These are phyloP conservation scores for Cotesia glomerata DNA, from an alignment of 1,140 invertebrate genomes.

Conservation along the genomic window DNA sequence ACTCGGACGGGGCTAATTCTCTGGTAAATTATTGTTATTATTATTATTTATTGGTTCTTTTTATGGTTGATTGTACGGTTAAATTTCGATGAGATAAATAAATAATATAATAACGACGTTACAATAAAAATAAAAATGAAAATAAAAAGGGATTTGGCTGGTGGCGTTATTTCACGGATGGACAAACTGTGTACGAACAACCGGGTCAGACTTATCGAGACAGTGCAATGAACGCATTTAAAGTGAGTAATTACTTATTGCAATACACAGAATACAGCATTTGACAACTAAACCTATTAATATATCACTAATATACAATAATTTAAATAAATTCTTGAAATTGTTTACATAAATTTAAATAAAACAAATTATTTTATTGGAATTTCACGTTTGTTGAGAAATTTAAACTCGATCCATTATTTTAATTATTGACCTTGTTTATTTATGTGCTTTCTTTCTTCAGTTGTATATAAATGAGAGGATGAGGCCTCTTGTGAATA, in stretches of 20 bases:
- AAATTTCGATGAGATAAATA: neutral
- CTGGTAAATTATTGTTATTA: slow-evolving; percentile 47
- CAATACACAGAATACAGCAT: no score
- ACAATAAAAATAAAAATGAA: neutral
- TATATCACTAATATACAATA: neutral
- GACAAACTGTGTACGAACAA: slow-evolving; percentile 14
- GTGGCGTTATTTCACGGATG: slow-evolving; percentile 25
- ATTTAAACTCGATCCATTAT: slow-evolving; percentile 20
- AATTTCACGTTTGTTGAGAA: neutral
- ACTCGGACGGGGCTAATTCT: slow-evolving; percentile 54
- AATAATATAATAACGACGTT: neutral
- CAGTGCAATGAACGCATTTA: slow-evolving; percentile 29
- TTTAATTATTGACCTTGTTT: slow-evolving; percentile 12
- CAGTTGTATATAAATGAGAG: neutral
- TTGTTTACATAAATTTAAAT: neutral
- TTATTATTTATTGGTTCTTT: neutral
- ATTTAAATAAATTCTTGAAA: neutral
- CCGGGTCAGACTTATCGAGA: slow-evolving; percentile 20
- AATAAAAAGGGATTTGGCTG: slow-evolving; percentile 16
- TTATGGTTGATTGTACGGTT: neutral
- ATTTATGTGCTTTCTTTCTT: neutral
- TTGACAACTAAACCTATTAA: slow-evolving; percentile 1
- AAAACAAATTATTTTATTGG: neutral
- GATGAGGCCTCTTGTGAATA: neutral
- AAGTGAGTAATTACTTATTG: slow-evolving; percentile 22